Evolutionary conservation across 1,140 invertebrate genomes (phyloP), one percentile per base, ranked within the genome.

Genomic region (Drosophila punjabiensis): DNA sequence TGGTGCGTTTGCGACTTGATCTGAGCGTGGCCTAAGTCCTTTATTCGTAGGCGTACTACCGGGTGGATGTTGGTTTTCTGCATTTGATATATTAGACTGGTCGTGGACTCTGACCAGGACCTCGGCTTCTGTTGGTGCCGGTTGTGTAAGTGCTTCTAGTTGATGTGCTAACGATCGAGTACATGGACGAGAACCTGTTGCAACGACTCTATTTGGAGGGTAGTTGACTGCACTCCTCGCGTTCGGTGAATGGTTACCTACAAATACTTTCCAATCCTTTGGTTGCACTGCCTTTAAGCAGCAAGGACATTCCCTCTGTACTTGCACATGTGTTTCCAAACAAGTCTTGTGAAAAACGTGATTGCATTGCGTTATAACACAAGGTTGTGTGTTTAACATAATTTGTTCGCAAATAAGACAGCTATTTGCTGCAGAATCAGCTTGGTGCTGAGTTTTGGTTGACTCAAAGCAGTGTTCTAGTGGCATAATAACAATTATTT

Each of bases 381-480:
- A 24, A 24, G 24, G 24, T 24, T 24, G 24, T 24, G 24, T 24
- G 24, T 24, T 53, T 53, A 53, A 18, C 28, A 53, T 53, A 7
- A 32, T 30, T 53, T 53, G 10, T 32, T 28, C n/a, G 28, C 50
- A 53, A 53, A 53, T 53, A 30, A 53, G 16, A n/a, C 50, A 53
- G 14, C 16, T 30, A 32, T 32, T 53, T n/a, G 28, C 28, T 53
- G 50, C 50, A 32, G 28, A n/a, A 30, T 53, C 50, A 11, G 30
- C n/a, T 6, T 30, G 50, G 16, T 53, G 28, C 16, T 53, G 41
- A 18, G 41, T 5, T 45, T 45, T 18, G n/a, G 8, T 18, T 45
- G n/a, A 45, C 41, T 5, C 41, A 45, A 45, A 45, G 41, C 41
- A 18, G 10, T 45, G 41, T 45, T 45, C 41, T 18, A 45, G 41